Conservation (phyloP, 92 coral and sea anemone species). For the Phenganax marumi region DNA sequence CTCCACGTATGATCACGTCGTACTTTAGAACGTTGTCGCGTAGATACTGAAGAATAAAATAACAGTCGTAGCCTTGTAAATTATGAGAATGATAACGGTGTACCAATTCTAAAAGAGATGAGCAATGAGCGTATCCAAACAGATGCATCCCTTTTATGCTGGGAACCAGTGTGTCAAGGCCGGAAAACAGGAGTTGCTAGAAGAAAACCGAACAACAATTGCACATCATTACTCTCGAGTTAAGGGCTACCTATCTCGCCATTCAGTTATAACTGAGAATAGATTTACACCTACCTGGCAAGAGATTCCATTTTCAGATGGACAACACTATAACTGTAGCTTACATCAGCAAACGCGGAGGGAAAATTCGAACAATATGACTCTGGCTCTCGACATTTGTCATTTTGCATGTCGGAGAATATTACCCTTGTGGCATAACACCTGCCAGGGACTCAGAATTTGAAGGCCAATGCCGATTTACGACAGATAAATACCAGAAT, state of each 20-base stretch:
- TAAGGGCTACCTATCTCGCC: slow-evolving; percentile 56
- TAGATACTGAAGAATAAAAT: no score
- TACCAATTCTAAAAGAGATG: neutral
- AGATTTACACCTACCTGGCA: slow-evolving; percentile 3
- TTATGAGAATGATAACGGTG: neutral
- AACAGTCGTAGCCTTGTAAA: no score
- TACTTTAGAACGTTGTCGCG: no score
- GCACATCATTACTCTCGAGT: slow-evolving; percentile 60
- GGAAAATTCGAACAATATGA: neutral
- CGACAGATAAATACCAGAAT: slow-evolving; percentile 32
- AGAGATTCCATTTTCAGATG: slow-evolving; percentile 51
- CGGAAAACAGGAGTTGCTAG: slow-evolving; percentile 43
- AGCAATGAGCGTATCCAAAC: slow-evolving; percentile 25
- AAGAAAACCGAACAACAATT: slow-evolving; percentile 26
- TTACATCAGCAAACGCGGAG: slow-evolving; percentile 56
- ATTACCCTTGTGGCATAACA: slow-evolving; percentile 55
- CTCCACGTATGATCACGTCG: no score
- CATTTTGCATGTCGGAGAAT: slow-evolving; percentile 43
- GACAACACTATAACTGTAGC: slow-evolving; percentile 59
- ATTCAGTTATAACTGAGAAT: slow-evolving; percentile 21
- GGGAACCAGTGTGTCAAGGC: slow-evolving; percentile 51
- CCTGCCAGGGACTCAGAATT: slow-evolving; percentile 60
- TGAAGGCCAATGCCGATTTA: slow-evolving; percentile 62
- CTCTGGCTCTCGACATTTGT: slow-evolving; percentile 46
- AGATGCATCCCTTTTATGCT: slow-evolving; percentile 43